Base-by-base conservation (phyloP, 2,888 invertebrate species). In the Campoletis raptor region DNA sequence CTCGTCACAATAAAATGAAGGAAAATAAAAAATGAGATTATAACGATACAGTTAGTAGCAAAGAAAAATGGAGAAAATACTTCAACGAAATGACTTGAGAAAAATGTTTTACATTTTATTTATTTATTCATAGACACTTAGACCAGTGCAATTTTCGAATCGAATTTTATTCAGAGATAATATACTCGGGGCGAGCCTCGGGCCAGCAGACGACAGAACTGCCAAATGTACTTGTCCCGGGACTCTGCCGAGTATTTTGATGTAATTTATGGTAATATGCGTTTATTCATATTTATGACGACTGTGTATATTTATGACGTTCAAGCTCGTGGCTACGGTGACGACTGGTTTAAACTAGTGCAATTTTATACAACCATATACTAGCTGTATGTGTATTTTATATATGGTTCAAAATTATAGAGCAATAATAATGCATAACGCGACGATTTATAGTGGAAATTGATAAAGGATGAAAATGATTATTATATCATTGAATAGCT, bases 211-310 rank as follows among this genome's bases (percentile, higher is more conserved):
- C 30, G 30, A 30, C 30, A 30, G 30, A 30, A 30, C 30, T 30
- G 30, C 30, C 30, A 30, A 30, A 30, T 30, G 30, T 30, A 30
- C 30, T 30, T 30, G 30, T 30, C 30, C 30, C 30, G 30, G 3
- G 30, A 30, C 30, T 30, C 30, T 30, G 3, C 30, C 30, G 30
- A 30, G 30, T 37, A 10, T 1, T 30, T 12, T 30, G 7, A 30
- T 1, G 42, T 61, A 18, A 70, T 30, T 48, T 70, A 67, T 40
- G 9, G 40, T 54, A 36, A 30, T 64, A 3, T 45, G 30, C n/a
- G 80, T 69, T 40, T 36, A 80, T 84, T 45, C 57, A 69, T 76
- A 21, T 81, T 81, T 81, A 54, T 72, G 52, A 52, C 52, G 69
- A 40, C 70, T 66, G 54, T 52, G 52, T 54, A 30, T 30, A 21